These are phyloP conservation scores for Gadopsis bispinosus DNA, from an alignment of 2,797 vertebrate genomes.

Conservation along the genomic window DNA sequence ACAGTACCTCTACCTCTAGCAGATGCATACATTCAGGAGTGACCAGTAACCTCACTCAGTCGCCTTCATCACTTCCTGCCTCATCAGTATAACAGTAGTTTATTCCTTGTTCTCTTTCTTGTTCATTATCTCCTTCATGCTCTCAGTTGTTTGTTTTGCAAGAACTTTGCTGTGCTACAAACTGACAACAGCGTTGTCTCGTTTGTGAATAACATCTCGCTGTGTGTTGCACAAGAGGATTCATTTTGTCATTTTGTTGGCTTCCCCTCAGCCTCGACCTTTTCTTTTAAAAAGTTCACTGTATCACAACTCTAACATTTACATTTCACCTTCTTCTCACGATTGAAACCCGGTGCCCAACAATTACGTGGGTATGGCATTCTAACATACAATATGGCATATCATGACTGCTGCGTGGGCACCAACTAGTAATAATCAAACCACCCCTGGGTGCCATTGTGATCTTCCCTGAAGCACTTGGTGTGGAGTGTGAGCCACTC, in stretches of 20 bases:
- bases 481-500: slow-evolving; percentile 56
- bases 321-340: slow-evolving; percentile 45
- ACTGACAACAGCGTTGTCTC: fast-evolving
- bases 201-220: background rate
- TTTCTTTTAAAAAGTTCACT: slow-evolving; percentile 46
- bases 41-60: slow-evolving; percentile 10
- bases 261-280: slow-evolving; percentile 34
- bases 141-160: background rate
- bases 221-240: slow-evolving; percentile 11
- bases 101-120: background rate
- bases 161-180: background rate
- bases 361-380: slow-evolving; percentile 45
- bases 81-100: background rate
- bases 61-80: background rate
- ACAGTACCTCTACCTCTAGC: background rate
- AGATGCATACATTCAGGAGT: background rate
- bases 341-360: slow-evolving; percentile 36
- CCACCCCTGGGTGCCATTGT: slow-evolving; percentile 40
- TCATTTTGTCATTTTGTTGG: slow-evolving; percentile 1
- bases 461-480: slow-evolving; percentile 60
- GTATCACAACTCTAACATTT: slow-evolving; percentile 63
- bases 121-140: background rate
- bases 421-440: slow-evolving; percentile 9
- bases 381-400: slow-evolving; percentile 1
- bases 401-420: slow-evolving; percentile 44